Evolutionary conservation across 2,113 vertebrate genomes (phyloP).

Genomic region (Leptodactylus fuscus): DNA sequence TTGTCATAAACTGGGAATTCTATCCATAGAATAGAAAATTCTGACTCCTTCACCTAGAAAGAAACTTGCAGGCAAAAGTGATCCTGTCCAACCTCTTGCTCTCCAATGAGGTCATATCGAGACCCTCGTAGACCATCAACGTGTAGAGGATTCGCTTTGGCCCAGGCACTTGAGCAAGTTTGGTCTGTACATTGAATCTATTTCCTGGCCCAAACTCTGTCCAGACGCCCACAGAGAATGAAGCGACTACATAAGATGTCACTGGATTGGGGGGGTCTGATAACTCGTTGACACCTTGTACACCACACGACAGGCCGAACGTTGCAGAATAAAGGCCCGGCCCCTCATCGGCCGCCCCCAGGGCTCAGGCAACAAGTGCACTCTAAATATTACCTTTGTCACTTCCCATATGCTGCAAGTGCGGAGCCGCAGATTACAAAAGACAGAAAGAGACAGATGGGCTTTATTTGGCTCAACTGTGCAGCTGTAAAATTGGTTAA

Average conservation of each 20-base stretch:
- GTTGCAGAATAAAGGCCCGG: not conserved
- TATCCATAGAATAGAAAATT: too few relatives aligned
- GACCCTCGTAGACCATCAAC: too few relatives aligned
- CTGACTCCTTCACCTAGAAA: too few relatives aligned
- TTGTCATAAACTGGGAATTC: too few relatives aligned
- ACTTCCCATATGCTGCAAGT: conserved; percentile 2
- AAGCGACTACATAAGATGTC: not conserved
- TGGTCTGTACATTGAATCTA: too few relatives aligned
- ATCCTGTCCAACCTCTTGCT: too few relatives aligned
- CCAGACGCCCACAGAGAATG: too few relatives aligned
- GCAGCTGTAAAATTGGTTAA: conserved; percentile 49
- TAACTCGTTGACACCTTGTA: not conserved
- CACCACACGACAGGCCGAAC: not conserved
- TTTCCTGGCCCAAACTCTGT: too few relatives aligned
- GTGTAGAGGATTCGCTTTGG: too few relatives aligned
- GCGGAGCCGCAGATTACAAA: not conserved
- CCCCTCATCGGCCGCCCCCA: not conserved
- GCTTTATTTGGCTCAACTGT: conserved; percentile 7
- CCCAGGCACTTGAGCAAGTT: too few relatives aligned
- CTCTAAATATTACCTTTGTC: not conserved
- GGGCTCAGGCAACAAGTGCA: not conserved
- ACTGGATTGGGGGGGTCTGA: not conserved
- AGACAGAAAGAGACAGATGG: conserved; percentile 38
- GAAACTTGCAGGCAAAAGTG: too few relatives aligned
- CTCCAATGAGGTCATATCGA: too few relatives aligned